A percentile compares a stretch with the other conserved stretches of the same genome.
Evolutionary conservation across 2,113 vertebrate species (phyloP).

Genomic region (Callopanchax toddi): DNA sequence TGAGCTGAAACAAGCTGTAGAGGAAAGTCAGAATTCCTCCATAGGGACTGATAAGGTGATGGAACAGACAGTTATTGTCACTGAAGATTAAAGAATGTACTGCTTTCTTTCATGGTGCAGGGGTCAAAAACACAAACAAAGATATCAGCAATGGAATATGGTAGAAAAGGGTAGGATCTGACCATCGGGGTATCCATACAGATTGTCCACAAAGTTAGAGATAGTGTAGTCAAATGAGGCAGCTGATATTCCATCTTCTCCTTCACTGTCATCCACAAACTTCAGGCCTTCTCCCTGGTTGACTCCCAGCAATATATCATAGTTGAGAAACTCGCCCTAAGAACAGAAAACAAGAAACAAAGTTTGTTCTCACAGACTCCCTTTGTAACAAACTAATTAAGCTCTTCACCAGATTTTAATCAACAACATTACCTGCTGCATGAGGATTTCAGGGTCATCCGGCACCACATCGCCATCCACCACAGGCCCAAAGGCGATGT

Average conservation of each 20-base stretch:
- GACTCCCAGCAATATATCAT: constrained; percentile 94
- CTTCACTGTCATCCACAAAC: constrained; percentile 94
- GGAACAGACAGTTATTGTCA: no score
- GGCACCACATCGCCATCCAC: constrained; percentile 96
- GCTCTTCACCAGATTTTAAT: neutral
- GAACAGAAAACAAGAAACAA: constrained; percentile 22
- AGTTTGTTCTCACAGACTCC: neutral
- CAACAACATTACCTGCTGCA: constrained; percentile 85
- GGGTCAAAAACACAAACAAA: no score
- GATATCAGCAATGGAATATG: no score
- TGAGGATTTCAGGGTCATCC: constrained; percentile 94
- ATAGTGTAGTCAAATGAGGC: constrained; percentile 96
- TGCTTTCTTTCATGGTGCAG: no score
- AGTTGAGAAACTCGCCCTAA: constrained; percentile 95
- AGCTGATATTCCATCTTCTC: constrained; percentile 92
- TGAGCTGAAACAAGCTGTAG: no score
- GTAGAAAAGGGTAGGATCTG: constrained; percentile 49
- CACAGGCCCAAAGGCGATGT: constrained; percentile 95
- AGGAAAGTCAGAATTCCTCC: no score
- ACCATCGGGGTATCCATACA: constrained; percentile 92
- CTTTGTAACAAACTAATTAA: neutral
- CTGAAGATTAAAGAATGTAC: no score
- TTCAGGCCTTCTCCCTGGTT: constrained; percentile 96
- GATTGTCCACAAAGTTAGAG: constrained; percentile 97
- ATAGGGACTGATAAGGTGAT: no score